These are phyloP conservation scores for Ormyrus nitidulus DNA, from an alignment of 2,888 invertebrate genomes.

Conservation along the genomic window DNA sequence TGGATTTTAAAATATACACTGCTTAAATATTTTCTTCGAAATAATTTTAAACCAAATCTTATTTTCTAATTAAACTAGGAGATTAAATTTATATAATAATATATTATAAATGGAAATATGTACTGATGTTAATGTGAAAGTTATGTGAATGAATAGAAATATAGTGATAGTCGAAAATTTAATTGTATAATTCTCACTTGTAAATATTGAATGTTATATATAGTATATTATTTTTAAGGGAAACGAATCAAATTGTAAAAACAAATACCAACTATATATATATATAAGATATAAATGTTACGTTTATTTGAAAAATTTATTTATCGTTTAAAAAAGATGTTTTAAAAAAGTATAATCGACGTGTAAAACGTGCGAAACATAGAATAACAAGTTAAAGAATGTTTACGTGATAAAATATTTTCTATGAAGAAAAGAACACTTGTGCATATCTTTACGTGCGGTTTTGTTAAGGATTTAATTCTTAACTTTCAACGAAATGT, in stretches of 20 bases:
- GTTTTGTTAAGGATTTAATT: slow-evolving; percentile 21
- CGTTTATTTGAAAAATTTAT: background rate
- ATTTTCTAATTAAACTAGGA: background rate
- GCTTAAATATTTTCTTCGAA: background rate
- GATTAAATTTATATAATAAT: too few species aligned
- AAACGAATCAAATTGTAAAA: background rate
- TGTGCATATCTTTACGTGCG: too few species aligned
- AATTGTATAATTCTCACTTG: too few species aligned
- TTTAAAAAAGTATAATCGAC: background rate
- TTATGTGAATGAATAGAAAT: background rate
- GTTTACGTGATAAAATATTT: background rate
- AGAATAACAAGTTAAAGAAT: background rate
- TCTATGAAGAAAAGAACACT: too few species aligned
- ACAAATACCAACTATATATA: too few species aligned
- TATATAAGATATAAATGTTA: too few species aligned
- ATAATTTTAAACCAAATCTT: background rate
- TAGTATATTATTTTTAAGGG: too few species aligned
- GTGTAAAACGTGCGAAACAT: background rate
- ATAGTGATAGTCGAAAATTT: background rate
- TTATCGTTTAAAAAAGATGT: background rate
- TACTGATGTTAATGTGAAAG: slow-evolving; percentile 1
- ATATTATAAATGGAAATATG: background rate
- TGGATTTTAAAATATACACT: too few species aligned
- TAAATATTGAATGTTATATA: too few species aligned
- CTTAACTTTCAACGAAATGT: slow-evolving; percentile 37